Conservation (phyloP, 2,888 invertebrate genomes). For the Drosophila eohydei region DNA sequence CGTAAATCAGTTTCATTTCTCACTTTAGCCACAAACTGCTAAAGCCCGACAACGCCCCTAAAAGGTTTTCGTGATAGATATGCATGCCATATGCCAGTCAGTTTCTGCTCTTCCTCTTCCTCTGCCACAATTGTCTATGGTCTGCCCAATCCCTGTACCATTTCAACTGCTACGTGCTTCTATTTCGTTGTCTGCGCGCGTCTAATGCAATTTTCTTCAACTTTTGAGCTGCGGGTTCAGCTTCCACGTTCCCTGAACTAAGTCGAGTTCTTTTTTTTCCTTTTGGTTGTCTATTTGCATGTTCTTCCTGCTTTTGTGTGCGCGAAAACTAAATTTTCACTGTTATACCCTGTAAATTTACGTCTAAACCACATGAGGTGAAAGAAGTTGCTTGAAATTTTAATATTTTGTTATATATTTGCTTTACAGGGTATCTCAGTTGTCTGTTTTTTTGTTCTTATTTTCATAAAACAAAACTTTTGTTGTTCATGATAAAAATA, state of each 20-base stretch:
- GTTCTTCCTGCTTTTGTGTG: slow-evolving; percentile 34
- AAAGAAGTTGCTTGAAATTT: neutral
- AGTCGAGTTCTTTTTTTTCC: slow-evolving; percentile 9
- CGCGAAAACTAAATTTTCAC: slow-evolving; percentile 53
- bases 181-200: slow-evolving; percentile 59
- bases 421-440: neutral
- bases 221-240: slow-evolving; percentile 18
- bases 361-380: neutral
- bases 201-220: slow-evolving; percentile 67
- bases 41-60: slow-evolving; percentile 1
- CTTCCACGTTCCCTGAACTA: slow-evolving; percentile 7
- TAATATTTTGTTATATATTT: neutral
- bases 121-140: neutral
- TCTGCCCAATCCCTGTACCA: slow-evolving; percentile 13
- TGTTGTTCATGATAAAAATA: neutral
- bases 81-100: slow-evolving; percentile 37
- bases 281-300: slow-evolving; percentile 38
- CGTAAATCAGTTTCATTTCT: slow-evolving; percentile 7
- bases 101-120: neutral
- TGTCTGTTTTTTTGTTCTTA: too few relatives aligned
- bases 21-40: neutral
- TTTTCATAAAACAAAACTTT: neutral
- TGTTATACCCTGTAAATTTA: slow-evolving; percentile 24
- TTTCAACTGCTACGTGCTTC: slow-evolving; percentile 54
- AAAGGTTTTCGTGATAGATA: slow-evolving; percentile 36